Base-by-base conservation (phyloP, 64 coral and sea anemone genomes). In the Actinia equina region DNA sequence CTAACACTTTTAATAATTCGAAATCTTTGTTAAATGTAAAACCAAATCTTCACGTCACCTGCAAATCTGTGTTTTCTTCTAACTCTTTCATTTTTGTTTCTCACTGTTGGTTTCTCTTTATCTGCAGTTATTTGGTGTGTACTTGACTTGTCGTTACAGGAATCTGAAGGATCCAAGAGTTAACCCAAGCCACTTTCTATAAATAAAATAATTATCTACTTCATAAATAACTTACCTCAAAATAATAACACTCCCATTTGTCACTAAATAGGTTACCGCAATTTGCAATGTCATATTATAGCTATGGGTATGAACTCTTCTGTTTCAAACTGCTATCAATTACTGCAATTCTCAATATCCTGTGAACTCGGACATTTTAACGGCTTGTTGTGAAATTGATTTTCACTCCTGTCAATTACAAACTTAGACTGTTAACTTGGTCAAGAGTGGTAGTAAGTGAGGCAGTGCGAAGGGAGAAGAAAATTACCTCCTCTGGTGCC, bases 111-210 rank as follows among this genome's bases (percentile, higher is more conserved):
- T 90, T 82, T 98, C 80, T 92, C 74, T 81, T 78, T 60, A 84
- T 62, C 89, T 95, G 83, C 91, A 99, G 97, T 80, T 99, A 71
- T 99, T 99, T 93, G 97, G 97, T 89, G 97, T 99, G 23, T 99
- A 95, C 88, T 89, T 99, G 89, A 74, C 97, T 4, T 95, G 93
- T 86, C 93, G 88, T 7, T 93, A 95, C 86, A 90, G 93, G 82
- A 92, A 99, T 86, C 91, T 82, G 46, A 93, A 93, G 88, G 97
- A 99, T 56, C 97, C 97, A 81, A 92, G 97, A 62, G 71, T 90
- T 45, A 96, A 96, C 55, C 94, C 94, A 77, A 93, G 94, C 42
- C 88, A 89, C 37, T 96, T 96, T 83, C 91, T 96, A 52, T 96
- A 97, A n/a, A 65, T 23, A 17, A 57, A 11, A 52, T 26, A 22